Evolutionary conservation across 2,797 vertebrate species (phyloP).

Genomic region (Crax fasciolata): DNA sequence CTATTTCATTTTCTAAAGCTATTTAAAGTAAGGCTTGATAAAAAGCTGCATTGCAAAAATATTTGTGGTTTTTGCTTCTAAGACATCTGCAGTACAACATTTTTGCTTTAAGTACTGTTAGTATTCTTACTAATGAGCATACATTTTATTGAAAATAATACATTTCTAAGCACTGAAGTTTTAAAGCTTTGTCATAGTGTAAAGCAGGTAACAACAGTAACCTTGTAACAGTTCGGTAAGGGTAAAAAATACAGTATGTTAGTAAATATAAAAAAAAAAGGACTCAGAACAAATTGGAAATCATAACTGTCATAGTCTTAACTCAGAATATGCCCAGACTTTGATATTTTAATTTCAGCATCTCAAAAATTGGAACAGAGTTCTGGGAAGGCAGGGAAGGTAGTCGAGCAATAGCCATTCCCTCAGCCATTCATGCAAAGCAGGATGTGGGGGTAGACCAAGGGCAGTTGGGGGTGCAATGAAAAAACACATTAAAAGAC

Average conservation of each 20-base stretch:
- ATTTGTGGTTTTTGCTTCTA: not conserved
- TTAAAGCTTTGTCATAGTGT: not conserved
- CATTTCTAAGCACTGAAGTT: not conserved
- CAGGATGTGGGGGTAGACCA: not conserved
- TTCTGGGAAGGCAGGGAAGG: not conserved
- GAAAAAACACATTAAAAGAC: not conserved
- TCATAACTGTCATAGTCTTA: not conserved
- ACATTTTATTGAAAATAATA: constrained; percentile 6
- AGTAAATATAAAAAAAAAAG: not conserved
- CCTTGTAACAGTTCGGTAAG: not conserved
- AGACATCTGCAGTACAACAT: not conserved
- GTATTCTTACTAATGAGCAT: not conserved
- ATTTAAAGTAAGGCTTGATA: not conserved
- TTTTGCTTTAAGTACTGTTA: not conserved
- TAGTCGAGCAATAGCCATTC: fast-evolving
- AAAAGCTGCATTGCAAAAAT: constrained; percentile 28
- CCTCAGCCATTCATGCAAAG: not conserved
- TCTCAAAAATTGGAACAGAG: not conserved
- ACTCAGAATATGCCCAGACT: not conserved
- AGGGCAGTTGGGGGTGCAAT: not conserved
- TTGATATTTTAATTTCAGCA: not conserved
- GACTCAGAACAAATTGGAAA: not conserved
- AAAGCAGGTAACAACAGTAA: not conserved
- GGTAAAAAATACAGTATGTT: not conserved
- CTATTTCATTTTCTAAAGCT: not conserved